These are phyloP conservation scores for Prunella fulvescens DNA, from an alignment of 2,113 vertebrate genomes.

Conservation along the genomic window DNA sequence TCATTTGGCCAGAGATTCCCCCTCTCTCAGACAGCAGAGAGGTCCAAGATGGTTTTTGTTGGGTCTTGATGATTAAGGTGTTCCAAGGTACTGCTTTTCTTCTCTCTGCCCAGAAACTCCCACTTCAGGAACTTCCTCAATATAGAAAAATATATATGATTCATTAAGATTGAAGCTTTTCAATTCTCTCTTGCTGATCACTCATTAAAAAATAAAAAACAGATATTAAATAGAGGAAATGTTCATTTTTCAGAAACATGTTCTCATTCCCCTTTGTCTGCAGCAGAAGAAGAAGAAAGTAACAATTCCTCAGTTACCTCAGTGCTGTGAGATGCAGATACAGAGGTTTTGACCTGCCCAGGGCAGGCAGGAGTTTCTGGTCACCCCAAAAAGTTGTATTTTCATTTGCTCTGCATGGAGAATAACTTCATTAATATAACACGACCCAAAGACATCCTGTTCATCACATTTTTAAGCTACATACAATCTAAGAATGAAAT, in stretches of 20 bases:
- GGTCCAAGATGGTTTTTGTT: conserved; percentile 21
- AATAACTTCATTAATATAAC: neutral
- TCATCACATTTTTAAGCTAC: neutral
- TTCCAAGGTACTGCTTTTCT: conserved; percentile 11
- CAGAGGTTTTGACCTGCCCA: neutral
- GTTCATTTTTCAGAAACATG: neutral
- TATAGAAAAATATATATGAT: neutral
- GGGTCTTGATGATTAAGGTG: neutral
- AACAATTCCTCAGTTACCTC: neutral
- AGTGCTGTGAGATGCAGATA: neutral
- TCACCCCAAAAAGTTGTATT: neutral
- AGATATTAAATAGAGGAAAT: neutral
- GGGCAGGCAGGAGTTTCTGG: neutral
- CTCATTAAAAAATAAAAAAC: neutral
- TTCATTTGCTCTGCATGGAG: neutral
- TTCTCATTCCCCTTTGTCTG: neutral
- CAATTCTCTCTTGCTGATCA: neutral
- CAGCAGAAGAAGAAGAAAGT: neutral
- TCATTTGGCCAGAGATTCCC: conserved; percentile 36
- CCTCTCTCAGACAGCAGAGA: conserved; percentile 19
- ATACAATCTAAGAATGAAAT: neutral
- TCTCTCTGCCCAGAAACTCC: neutral
- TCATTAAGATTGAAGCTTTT: neutral
- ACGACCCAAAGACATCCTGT: neutral
- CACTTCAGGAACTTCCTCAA: conserved; percentile 11